Evolutionary conservation across 2,113 vertebrate genomes (phyloP).

Genomic region (Isichthys henryi): DNA sequence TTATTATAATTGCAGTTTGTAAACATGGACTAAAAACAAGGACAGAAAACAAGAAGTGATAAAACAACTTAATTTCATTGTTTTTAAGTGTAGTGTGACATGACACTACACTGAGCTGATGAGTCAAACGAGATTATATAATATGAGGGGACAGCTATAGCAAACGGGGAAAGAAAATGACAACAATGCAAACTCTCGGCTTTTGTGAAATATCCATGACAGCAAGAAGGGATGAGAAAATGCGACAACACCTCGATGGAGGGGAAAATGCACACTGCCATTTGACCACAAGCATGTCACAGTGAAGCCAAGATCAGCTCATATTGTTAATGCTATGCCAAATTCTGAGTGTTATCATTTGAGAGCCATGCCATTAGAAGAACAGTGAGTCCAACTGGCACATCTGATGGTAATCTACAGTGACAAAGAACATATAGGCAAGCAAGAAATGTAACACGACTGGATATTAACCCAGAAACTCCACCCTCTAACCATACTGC

Average conservation of each 20-base stretch:
- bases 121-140: not conserved
- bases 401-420: slow-evolving; percentile 18
- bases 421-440: slow-evolving; percentile 23
- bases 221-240: not conserved
- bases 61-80: not conserved
- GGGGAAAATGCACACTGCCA: not conserved
- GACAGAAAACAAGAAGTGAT: not conserved
- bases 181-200: slow-evolving; percentile 22
- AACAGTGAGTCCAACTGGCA: slow-evolving; percentile 1
- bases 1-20: not conserved
- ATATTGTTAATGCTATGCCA: not conserved
- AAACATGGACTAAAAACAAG: not conserved
- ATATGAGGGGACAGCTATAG: slow-evolving; percentile 14
- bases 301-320: not conserved
- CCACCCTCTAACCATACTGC: slow-evolving; percentile 10
- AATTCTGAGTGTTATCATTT: not conserved
- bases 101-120: not conserved
- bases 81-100: not conserved
- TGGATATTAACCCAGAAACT: slow-evolving; percentile 21
- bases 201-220: slow-evolving; percentile 19
- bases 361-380: slow-evolving; percentile 14
- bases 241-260: not conserved
- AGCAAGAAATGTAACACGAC: slow-evolving; percentile 15
- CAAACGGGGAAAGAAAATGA: not conserved
- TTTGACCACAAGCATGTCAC: not conserved